A percentile compares a stretch with the other conserved stretches of the same genome.
phyloP scores from a whole-genome alignment of 2,888 invertebrate genomes.

The Didymodactylos carnosus region DNA sequence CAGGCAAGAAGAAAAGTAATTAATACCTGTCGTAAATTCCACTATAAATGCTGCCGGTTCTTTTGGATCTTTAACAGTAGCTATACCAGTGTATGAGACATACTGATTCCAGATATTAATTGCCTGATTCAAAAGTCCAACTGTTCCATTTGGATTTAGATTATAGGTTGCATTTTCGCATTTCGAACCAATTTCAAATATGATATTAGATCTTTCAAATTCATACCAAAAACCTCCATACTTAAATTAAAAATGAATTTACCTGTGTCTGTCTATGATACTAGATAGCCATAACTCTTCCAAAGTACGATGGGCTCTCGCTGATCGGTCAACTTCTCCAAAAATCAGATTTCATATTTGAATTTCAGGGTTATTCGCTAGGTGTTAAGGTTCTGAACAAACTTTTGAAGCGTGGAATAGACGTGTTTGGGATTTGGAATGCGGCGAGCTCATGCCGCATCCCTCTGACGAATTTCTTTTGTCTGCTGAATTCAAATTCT shows the following conservation, averaged over 20 bases:
- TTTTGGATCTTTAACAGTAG: neutral
- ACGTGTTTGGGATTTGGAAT: too few relatives aligned
- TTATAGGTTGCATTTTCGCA: slow-evolving; percentile 18
- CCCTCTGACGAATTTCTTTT: too few relatives aligned
- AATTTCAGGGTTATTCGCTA: too few relatives aligned
- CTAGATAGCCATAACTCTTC: too few relatives aligned
- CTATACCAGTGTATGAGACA: neutral
- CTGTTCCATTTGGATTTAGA: slow-evolving; percentile 16
- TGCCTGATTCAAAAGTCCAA: neutral
- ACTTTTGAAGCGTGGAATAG: too few relatives aligned
- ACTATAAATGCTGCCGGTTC: slow-evolving; percentile 7
- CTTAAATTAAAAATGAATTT: slow-evolving; percentile 11
- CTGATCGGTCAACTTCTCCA: too few relatives aligned
- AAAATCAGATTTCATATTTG: too few relatives aligned
- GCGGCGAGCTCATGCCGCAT: too few relatives aligned
- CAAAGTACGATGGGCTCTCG: too few relatives aligned
- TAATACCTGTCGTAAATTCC: neutral
- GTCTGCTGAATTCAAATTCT: too few relatives aligned
- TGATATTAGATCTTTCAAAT: slow-evolving; percentile 16
- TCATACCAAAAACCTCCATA: slow-evolving; percentile 19
- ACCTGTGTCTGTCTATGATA: too few relatives aligned
- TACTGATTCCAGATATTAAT: neutral
- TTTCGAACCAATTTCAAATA: slow-evolving; percentile 16
- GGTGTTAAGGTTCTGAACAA: too few relatives aligned
- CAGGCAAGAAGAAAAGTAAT: neutral